A percentile compares a stretch with the other conserved stretches of the same genome.
These are phyloP conservation scores for Falco columbarius DNA, from an alignment of 2,797 vertebrate genomes.

Conservation along the genomic window DNA sequence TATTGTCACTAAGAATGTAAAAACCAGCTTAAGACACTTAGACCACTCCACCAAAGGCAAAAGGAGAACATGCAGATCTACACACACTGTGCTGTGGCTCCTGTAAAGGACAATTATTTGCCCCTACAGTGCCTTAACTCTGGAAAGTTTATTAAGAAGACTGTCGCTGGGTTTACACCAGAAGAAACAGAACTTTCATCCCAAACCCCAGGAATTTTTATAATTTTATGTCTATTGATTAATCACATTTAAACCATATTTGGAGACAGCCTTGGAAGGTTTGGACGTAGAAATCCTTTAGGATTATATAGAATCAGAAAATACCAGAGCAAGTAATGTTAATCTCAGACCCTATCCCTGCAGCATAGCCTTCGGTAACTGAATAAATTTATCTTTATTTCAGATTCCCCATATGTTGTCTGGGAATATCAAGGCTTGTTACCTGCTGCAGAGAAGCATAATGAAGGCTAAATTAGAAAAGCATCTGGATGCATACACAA, in stretches of 20 bases:
- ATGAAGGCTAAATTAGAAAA: background rate
- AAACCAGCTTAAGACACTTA: accelerated
- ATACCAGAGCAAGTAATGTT: background rate
- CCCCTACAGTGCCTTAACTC: background rate
- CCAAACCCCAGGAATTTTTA: background rate
- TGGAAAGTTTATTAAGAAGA: background rate
- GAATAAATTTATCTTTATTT: background rate
- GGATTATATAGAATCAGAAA: background rate
- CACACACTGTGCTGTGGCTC: background rate
- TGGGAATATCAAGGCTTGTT: background rate
- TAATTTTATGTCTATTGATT: background rate
- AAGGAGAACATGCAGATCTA: background rate
- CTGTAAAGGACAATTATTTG: background rate
- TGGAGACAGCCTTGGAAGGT: background rate
- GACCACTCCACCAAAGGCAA: background rate
- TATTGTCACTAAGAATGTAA: background rate
- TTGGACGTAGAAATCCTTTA: background rate
- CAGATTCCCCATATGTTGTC: background rate
- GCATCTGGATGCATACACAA: background rate
- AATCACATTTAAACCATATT: background rate
- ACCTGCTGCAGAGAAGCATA: background rate
- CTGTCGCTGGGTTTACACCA: background rate
- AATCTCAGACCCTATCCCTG: background rate
- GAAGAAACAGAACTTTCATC: background rate
- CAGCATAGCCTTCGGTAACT: background rate